These are phyloP conservation scores for Mythimna loreyi DNA, from an alignment of 2,888 invertebrate genomes.

Conservation along the genomic window DNA sequence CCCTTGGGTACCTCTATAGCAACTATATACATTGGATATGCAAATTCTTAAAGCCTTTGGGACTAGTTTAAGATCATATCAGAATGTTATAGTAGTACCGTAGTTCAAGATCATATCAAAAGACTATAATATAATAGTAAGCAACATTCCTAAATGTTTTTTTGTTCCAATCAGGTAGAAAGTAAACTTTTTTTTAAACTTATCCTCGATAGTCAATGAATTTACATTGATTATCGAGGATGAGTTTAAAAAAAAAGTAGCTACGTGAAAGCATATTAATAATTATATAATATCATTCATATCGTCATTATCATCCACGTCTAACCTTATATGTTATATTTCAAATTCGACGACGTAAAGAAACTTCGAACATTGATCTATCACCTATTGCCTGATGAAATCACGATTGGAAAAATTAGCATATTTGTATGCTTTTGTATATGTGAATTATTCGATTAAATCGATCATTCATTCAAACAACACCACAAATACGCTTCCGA, in stretches of 20 bases:
- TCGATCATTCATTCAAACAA: not conserved
- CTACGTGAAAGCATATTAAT: not conserved
- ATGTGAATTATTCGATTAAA: not conserved
- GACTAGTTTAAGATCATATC: constrained; percentile 19
- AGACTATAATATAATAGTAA: not conserved
- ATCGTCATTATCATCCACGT: no score
- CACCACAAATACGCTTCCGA: not conserved
- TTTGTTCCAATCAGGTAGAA: not conserved
- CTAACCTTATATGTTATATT: no score
- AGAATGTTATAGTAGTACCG: not conserved
- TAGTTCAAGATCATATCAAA: not conserved
- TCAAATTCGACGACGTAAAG: no score
- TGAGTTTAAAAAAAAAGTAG: no score
- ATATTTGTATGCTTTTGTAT: not conserved
- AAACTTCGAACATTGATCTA: no score
- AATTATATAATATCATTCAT: no score
- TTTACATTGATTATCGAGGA: no score
- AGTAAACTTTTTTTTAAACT: not conserved
- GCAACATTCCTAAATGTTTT: not conserved
- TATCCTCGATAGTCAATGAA: no score
- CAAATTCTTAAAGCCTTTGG: constrained; percentile 38
- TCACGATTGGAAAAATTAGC: not conserved
- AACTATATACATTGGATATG: constrained; percentile 40
- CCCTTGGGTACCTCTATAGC: constrained; percentile 30
- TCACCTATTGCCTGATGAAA: no score